Conservation (phyloP, 2,797 vertebrate genomes). For the Pristis pectinata region DNA sequence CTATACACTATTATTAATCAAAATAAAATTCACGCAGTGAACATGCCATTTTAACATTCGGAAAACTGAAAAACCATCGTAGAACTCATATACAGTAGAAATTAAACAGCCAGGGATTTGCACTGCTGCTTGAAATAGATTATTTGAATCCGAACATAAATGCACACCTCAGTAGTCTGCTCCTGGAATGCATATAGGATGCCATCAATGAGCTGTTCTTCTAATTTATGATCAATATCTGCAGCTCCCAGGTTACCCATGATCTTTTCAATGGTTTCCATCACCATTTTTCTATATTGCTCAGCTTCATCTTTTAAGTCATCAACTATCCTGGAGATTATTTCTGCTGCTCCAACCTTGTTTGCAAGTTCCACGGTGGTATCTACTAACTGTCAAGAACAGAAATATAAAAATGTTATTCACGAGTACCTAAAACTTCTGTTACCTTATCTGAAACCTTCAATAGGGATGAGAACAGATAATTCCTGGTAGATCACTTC, state of each 20-base stretch:
- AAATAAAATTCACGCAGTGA: too few species aligned
- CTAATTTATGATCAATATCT: constrained; percentile 97
- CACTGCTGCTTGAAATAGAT: background rate
- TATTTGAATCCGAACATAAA: background rate
- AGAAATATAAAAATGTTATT: constrained; percentile 23
- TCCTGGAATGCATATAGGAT: constrained; percentile 98
- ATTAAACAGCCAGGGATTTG: background rate
- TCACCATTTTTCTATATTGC: constrained; percentile 99
- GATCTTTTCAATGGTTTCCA: constrained; percentile 99
- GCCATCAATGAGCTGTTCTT: constrained; percentile 96
- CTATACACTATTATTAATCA: background rate
- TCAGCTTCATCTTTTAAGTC: constrained; percentile 98
- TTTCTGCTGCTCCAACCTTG: constrained; percentile 97
- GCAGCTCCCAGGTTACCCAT: constrained; percentile 98
- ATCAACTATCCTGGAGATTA: constrained; percentile 96
- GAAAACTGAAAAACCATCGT: background rate
- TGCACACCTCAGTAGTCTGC: constrained; percentile 88
- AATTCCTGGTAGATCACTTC: background rate
- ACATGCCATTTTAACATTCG: background rate
- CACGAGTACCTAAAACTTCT: background rate
- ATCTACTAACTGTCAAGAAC: constrained; percentile 79
- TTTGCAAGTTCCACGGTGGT: constrained; percentile 98
- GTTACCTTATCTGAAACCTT: background rate
- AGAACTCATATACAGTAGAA: background rate
- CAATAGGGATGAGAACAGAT: background rate